Evolutionary conservation across 1,140 invertebrate genomes (phyloP).

Genomic region (Atta colombica): DNA sequence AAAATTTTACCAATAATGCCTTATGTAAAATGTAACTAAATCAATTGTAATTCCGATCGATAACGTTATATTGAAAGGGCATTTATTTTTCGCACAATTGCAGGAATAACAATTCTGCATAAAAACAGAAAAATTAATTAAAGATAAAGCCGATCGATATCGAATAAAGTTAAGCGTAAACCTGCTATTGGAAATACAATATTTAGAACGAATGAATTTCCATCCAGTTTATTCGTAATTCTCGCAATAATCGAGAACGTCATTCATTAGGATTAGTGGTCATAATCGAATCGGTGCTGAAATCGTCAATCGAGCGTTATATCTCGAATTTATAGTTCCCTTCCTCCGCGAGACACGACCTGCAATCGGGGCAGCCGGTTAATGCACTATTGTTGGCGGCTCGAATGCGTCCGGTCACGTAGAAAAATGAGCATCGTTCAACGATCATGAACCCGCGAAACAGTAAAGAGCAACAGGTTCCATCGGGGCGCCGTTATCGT

Average conservation of each 20-base stretch:
- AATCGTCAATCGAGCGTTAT: constrained; percentile 26
- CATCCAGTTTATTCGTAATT: background rate
- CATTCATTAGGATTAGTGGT: constrained; percentile 3
- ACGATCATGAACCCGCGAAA: constrained; percentile 66
- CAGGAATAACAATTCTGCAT: background rate
- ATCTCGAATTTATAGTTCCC: constrained; percentile 22
- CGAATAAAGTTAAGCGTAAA: background rate
- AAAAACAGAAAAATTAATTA: constrained; percentile 14
- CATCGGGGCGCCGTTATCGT: constrained; percentile 46
- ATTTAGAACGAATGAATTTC: background rate
- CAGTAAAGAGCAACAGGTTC: constrained; percentile 75
- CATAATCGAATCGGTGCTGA: constrained; percentile 25
- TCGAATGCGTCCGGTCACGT: constrained; percentile 41
- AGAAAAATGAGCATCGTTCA: constrained; percentile 68
- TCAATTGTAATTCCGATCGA: background rate
- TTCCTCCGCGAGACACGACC: constrained; percentile 2
- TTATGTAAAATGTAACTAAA: background rate
- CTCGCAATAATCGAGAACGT: background rate
- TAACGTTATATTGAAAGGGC: background rate
- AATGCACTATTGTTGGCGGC: constrained; percentile 24
- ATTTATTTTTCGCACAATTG: background rate
- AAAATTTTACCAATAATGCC: background rate
- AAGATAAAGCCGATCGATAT: background rate
- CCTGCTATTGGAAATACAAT: background rate
- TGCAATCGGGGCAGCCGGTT: constrained; percentile 28